These are phyloP conservation scores for Zingel zingel DNA, from an alignment of 2,113 vertebrate species.

Conservation along the genomic window DNA sequence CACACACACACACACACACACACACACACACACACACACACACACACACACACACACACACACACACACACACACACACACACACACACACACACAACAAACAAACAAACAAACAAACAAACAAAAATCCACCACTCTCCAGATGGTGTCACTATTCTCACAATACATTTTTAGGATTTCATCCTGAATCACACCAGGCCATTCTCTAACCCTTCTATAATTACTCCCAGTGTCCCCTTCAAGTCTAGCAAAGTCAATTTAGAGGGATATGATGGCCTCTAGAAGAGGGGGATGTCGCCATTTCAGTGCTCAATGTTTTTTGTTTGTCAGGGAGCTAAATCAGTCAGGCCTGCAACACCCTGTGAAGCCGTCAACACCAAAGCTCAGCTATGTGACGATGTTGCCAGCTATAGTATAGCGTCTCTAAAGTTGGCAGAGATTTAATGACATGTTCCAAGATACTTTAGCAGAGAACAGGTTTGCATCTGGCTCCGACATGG, in stretches of 20 bases:
- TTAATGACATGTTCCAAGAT: not conserved
- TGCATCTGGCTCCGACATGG: not conserved
- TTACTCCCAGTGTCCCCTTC: not conserved
- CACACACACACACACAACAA: not conserved
- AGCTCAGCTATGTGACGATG: not conserved
- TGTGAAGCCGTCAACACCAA: too few relatives aligned
- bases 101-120: too few relatives aligned
- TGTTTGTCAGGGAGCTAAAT: too few relatives aligned
- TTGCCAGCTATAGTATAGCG: not conserved
- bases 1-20: not conserved
- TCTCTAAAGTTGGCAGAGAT: not conserved
- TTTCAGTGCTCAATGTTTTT: not conserved
- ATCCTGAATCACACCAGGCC: not conserved
- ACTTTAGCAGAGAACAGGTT: too few relatives aligned
- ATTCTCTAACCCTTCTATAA: not conserved
- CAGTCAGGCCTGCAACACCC: too few relatives aligned
- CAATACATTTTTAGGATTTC: not conserved
- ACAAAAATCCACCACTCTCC: constrained; percentile 6
- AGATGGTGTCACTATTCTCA: constrained; percentile 48
- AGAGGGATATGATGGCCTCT: not conserved
- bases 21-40: not conserved
- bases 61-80: too few relatives aligned
- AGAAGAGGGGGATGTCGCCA: not conserved
- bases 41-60: not conserved
- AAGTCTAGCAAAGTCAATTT: not conserved